Base-by-base conservation (phyloP, 2,888 invertebrate species). In the Agonum fuliginosum region DNA sequence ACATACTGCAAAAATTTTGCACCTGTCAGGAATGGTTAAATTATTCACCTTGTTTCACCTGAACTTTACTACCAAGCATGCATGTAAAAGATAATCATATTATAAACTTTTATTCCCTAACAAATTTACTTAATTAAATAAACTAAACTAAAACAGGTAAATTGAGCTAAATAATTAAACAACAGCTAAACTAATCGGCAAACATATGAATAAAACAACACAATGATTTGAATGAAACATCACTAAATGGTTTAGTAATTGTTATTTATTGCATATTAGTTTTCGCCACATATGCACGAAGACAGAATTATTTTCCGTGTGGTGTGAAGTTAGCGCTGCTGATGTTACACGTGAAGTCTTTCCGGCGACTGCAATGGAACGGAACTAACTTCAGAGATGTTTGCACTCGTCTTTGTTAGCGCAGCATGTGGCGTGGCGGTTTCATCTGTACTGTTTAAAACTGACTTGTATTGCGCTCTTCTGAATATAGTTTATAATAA, bases 371-470 rank as follows among this genome's bases (percentile, higher is more conserved):
- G 58, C 58, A 62, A 30, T 62, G 30, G 10, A 62, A 62, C 58
- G 58, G 30, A 62, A 30, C 58, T 62, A 62, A 62, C 58, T 62
- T 62, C 58, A 54, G 54, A 54, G 54, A 54, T 54, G 24, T 54
- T 54, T 54, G 54, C 54, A 24, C 54, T n/a, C 22, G 54, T 54
- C 54, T 54, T 54, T 54, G 54, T 54, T 54, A 54, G 24, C 54
- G 12, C 54, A 54, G 54, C 54, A 24, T 54, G 54, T 54, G 24
- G 54, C 24, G 30, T 30, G 30, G 30, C 30, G 34, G 58, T 34
- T 62, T 62, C 58, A 62, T 62, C 27, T 30, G 30, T 30, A 30
- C 14, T 62, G 58, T 54, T 54, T 54, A 54, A 54, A 30, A 62
- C 54, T 20, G 51, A 51, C 51, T 51, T 22, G 51, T 51, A 22